Evolutionary conservation across 2,888 invertebrate genomes (phyloP), one percentile per base, ranked within the genome.

Genomic region (Folsomia manolachei): DNA sequence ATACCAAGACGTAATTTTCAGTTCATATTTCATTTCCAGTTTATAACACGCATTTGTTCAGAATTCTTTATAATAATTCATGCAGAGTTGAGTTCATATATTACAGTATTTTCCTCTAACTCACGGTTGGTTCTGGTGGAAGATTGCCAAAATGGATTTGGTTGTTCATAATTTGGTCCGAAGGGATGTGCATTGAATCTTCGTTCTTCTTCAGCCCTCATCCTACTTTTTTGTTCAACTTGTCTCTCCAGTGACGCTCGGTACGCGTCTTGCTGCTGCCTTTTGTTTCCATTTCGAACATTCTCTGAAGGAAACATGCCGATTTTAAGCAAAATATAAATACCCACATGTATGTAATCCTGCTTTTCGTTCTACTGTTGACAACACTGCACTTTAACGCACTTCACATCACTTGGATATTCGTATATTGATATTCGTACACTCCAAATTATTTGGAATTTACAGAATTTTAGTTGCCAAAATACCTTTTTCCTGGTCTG

Each of bases 161-260:
- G 71, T 60, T 56, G 62, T 27, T 71, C 69, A 52, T 74, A 74
- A 23, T 71, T 63, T 1, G 71, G 69, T 63, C 78, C 78, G 27
- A 78, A 66, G 51, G 78, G 78, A 77, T 78, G 78, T 68, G 74
- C 69, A 27, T 69, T 65, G 19, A 72, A 71, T 19, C 71, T 66
- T 27, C 72, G 69, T 24, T 65, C 64, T 52, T 78, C 77, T 60
- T 72, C 75, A 27, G 71, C 69, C 53, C 70, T 74, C 26, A 73
- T 71, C 27, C 69, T 23, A 27, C 68, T 72, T 1, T 67, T 64
- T 63, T 75, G 74, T 27, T 72, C 74, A 70, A 78, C 75, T 72
- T 78, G 78, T 63, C 72, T 74, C 68, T 78, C 75, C 2, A 78
- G 73, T 1, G 77, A 75, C 14, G 69, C 23, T 11, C 78, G 67